Evolutionary conservation across 2,888 invertebrate species (phyloP).

Genomic region (Adela reaumurella): DNA sequence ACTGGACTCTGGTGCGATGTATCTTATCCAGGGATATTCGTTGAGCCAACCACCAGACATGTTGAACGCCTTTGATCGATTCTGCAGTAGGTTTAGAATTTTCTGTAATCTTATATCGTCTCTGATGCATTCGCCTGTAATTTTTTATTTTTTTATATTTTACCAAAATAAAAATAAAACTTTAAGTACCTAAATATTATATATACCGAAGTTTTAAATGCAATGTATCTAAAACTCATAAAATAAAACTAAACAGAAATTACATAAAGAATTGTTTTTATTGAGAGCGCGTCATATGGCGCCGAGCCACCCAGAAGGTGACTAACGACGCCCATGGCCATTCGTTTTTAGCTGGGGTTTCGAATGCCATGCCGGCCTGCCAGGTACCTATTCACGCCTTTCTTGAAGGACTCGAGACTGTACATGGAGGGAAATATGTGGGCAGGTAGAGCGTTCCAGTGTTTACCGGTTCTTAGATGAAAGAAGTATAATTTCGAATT

Average conservation of each 20-base stretch:
- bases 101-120: conserved; percentile 50
- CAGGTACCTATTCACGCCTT: no score
- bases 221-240: neutral
- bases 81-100: conserved; percentile 26
- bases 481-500: no score
- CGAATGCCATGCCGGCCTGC: no score
- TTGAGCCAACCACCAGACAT: conserved; percentile 67
- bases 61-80: conserved; percentile 46
- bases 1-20: conserved; percentile 57
- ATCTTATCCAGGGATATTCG: conserved; percentile 65
- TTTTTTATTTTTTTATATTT: conserved; percentile 23
- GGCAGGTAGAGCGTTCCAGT: no score
- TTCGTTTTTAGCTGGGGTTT: no score
- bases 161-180: conserved; percentile 20
- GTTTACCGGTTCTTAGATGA: no score
- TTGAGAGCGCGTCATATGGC: no score
- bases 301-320: no score
- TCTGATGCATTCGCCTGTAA: conserved; percentile 52
- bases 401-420: no score
- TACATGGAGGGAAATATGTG: no score
- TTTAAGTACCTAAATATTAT: conserved; percentile 7
- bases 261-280: no score
- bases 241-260: neutral
- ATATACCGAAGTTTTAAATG: conserved; percentile 6
- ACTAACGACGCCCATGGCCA: no score